Evolutionary conservation across 64 coral and sea anemone genomes (phyloP), one percentile per base, ranked within the genome.

Genomic region (Cladopsammia gracilis): DNA sequence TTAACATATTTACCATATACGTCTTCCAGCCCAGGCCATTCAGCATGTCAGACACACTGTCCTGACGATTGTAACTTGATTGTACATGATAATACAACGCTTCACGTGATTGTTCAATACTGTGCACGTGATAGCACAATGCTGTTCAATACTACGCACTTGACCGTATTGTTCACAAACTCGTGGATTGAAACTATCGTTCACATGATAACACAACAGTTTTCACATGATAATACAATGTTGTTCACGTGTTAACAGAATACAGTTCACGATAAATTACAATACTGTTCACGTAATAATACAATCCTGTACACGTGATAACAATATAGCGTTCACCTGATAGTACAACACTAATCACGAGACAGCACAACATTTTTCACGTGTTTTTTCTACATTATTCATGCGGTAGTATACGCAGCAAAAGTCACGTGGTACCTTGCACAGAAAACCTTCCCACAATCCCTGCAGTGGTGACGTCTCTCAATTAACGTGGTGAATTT

Each of bases 381-480:
- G 34, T 34, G 34, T 34, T 34, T 34, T 34, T 34, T 1, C 34
- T 34, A 34, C 2, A 34, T 34, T 34, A 34, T 2, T 34, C 34
- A 34, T 34, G 34, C 34, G 34, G 34, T 34, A 34, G 34, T 34
- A 34, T 34, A 34, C 34, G 34, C 34, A 34, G 34, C 34, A 56
- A 6, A 56, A 66, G 70, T 58, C 45, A 53, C 48, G 48, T 20
- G 16, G 10, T 94, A 97, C 95, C 93, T 97, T 45, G 87, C 81
- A 91, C 95, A 97, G 82, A 97, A 97, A 15, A 97, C 90, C 58
- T 94, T 93, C 25, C 95, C 95, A 76, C 97, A 98, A 18, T 98
- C 94, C 49, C 97, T 86, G 74, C 97, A 98, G 75, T 98, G 97
- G 62, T 98, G 97, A 13, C 94, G 75, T 77, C 97, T 87, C 64